These are phyloP conservation scores for Eretmochelys imbricata DNA, from an alignment of 2,113 vertebrate genomes.

Conservation along the genomic window DNA sequence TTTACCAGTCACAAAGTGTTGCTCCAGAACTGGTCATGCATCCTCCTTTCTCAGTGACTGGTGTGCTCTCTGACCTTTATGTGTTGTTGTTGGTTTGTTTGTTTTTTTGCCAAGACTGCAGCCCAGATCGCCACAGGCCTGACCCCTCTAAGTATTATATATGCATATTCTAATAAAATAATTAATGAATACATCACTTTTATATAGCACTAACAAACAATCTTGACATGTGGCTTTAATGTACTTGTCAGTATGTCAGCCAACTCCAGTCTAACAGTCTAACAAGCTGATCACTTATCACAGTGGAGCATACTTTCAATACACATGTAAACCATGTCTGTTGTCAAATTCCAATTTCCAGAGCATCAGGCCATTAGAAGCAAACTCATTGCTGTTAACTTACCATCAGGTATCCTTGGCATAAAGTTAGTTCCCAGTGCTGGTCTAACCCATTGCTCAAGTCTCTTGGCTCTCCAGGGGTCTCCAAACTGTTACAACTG, in stretches of 20 bases:
- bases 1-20: not conserved
- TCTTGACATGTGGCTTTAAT: not conserved
- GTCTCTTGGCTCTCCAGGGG: not conserved
- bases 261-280: not conserved
- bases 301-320: not conserved
- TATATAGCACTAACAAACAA: not conserved
- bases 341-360: not conserved
- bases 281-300: not conserved
- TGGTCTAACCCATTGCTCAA: not conserved
- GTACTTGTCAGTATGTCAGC: not conserved
- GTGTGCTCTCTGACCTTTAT: not conserved
- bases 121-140: not conserved
- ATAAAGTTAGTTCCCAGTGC: not conserved
- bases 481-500: not conserved
- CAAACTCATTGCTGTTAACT: not conserved
- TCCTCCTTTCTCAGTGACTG: not conserved
- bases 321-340: not conserved
- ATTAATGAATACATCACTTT: not conserved
- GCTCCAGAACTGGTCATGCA: not conserved
- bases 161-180: not conserved
- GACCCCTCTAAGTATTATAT: not conserved
- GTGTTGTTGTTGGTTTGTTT: not conserved
- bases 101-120: not conserved
- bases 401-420: not conserved
- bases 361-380: not conserved